These are phyloP conservation scores for Drepana falcataria DNA, from an alignment of 2,888 invertebrate genomes.

Conservation along the genomic window DNA sequence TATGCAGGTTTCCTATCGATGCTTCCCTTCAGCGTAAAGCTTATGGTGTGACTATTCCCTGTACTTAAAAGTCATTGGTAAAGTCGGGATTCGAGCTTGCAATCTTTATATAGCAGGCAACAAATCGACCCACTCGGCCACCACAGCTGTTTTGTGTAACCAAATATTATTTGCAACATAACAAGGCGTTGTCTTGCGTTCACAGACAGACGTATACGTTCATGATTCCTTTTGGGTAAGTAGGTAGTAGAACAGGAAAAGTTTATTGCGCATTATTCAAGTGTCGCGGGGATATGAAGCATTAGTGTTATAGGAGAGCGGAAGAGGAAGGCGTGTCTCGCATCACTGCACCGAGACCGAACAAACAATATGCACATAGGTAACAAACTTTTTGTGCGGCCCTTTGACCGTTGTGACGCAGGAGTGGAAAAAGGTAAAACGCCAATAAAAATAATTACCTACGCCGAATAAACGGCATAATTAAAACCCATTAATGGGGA, in stretches of 20 bases:
- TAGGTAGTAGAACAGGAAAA: conserved; percentile 30
- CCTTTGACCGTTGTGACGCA: conserved; percentile 49
- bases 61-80: no score
- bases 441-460: conserved; percentile 18
- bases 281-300: conserved; percentile 28
- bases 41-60: no score
- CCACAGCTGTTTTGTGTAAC: conserved; percentile 3
- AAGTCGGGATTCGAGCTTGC: no score
- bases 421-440: conserved; percentile 30
- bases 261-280: conserved; percentile 30
- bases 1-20: no score
- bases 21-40: no score
- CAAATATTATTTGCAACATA: conserved; percentile 15
- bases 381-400: conserved; percentile 52
- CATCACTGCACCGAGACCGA: conserved; percentile 44
- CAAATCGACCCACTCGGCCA: no score
- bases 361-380: conserved; percentile 59
- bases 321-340: conserved; percentile 61
- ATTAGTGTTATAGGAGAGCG: conserved; percentile 33
- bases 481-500: conserved; percentile 2
- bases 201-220: background rate
- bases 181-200: background rate
- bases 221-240: conserved; percentile 9
- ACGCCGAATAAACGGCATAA: conserved; percentile 1
- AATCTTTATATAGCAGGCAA: no score